Evolutionary conservation across 1,140 invertebrate species (phyloP), one percentile per base, ranked within the genome.

Genomic region (Eupristina koningsbergeri): DNA sequence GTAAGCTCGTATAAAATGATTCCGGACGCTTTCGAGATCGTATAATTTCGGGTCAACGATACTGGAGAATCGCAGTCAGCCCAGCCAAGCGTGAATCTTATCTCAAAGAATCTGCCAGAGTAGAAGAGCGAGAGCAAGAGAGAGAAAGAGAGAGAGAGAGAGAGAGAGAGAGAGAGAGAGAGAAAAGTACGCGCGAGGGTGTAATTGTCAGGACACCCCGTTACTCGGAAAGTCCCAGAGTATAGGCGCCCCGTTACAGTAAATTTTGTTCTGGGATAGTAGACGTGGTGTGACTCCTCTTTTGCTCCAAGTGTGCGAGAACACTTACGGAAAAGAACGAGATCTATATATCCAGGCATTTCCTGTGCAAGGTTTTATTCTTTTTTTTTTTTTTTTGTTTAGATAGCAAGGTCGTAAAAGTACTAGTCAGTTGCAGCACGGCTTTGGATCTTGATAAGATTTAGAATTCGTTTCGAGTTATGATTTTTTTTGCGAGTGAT

Each of bases 181-280:
- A 5, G 36, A 26, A 34, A 34, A 50, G 64, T 9, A n/a, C 17
- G 64, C 39, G 74, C 75, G 81, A 83, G 81, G 81, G 81, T 83
- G 81, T 83, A 78, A 83, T 83, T 83, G 81, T 67, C 81, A 83
- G 81, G 64, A 50, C 50, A 58, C 50, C 36, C 82, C 77, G 83
- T 84, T 84, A 84, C 58, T 73, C 69, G 50, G 36, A 74, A 74
- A 79, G 83, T 84, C 75, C 29, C 63, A 77, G 63, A 29, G 81
- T 69, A 61, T 36, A 61, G 19, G 69, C 69, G 69, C 64, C 31
- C 83, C 67, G 83, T 84, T 84, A 80, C 34, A 80, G 77, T 84
- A 84, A 84, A 84, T 84, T 84, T 80, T 67, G 69, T 31, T 50
- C 83, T 71, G 63, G 45, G 34, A 74, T 76, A 67, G 73, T 11